A percentile compares a stretch with the other conserved stretches of the same genome.
Evolutionary conservation across 2,113 vertebrate genomes (phyloP).

Genomic region (Progne subis): DNA sequence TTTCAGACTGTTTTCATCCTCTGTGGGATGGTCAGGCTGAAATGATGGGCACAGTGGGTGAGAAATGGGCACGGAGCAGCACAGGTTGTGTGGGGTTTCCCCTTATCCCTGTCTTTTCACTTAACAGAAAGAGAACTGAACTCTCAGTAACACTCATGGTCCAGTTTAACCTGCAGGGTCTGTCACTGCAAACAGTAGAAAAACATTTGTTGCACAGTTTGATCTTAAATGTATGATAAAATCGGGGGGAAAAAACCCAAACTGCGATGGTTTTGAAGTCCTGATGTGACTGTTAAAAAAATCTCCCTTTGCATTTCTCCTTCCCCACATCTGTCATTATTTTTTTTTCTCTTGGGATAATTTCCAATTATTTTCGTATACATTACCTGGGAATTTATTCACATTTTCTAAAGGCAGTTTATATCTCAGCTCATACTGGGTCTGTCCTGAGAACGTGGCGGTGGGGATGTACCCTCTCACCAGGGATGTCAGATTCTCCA

Average conservation of each 20-base stretch:
- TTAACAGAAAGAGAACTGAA: not conserved
- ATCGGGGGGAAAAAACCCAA: not conserved
- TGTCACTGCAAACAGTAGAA: not conserved
- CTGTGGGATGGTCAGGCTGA: not conserved
- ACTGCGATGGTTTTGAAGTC: accelerated
- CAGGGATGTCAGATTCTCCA: slow-evolving; percentile 74
- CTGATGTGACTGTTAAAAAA: not conserved
- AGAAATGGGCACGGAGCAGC: accelerated
- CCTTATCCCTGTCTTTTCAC: not conserved
- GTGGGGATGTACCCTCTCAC: slow-evolving; percentile 81
- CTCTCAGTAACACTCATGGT: not conserved
- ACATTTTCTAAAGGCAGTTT: slow-evolving; percentile 86
- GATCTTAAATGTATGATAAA: not conserved
- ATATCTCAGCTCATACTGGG: slow-evolving; percentile 85
- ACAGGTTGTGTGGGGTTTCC: not conserved
- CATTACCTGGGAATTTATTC: slow-evolving; percentile 85
- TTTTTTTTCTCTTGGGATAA: not conserved
- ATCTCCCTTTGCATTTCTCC: not conserved
- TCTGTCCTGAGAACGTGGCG: slow-evolving; percentile 78
- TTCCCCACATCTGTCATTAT: not conserved
- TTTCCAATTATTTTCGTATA: not conserved
- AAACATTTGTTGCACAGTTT: not conserved
- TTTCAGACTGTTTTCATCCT: not conserved
- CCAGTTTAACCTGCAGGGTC: not conserved
- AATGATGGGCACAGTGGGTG: accelerated